Conservation (phyloP, 2,797 vertebrate species). For the Bufotes viridis region DNA sequence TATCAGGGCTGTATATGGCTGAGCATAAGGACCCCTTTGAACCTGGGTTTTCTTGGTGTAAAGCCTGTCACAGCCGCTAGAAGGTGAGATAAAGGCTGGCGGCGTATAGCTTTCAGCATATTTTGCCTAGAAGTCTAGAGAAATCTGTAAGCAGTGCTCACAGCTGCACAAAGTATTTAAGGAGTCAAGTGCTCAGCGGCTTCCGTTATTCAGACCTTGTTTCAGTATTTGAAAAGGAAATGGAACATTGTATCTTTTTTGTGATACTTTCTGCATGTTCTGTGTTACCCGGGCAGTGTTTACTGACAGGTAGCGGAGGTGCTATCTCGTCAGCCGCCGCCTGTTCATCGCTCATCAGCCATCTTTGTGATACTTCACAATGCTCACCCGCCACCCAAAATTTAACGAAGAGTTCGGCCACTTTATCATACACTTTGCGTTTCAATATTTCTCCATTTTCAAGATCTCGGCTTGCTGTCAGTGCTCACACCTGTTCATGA, state of each 20-base stretch:
- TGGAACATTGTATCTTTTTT: not conserved
- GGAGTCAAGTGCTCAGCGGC: not conserved
- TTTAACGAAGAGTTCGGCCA: not conserved
- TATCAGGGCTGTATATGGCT: not conserved
- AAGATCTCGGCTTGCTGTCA: not conserved
- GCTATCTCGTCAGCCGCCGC: not conserved
- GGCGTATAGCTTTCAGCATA: too few relatives aligned
- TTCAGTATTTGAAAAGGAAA: not conserved
- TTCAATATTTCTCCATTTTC: not conserved
- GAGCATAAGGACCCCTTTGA: too few relatives aligned
- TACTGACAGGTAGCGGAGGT: not conserved
- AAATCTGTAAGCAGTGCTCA: not conserved
- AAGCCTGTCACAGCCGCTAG: not conserved
- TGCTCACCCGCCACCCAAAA: not conserved
- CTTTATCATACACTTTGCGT: not conserved
- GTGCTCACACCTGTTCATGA: too few relatives aligned
- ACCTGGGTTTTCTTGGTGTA: not conserved
- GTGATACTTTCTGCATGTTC: not conserved
- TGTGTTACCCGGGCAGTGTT: slow-evolving; percentile 2
- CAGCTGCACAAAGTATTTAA: not conserved
- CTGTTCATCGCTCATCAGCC: not conserved
- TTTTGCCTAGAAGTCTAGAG: not conserved
- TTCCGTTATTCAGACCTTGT: not conserved
- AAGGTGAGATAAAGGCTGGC: too few relatives aligned
- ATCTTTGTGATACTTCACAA: not conserved